A percentile compares a stretch with the other conserved stretches of the same genome.
Conservation (phyloP, 2,888 invertebrate genomes). For the Oscheius sp. region DNA sequence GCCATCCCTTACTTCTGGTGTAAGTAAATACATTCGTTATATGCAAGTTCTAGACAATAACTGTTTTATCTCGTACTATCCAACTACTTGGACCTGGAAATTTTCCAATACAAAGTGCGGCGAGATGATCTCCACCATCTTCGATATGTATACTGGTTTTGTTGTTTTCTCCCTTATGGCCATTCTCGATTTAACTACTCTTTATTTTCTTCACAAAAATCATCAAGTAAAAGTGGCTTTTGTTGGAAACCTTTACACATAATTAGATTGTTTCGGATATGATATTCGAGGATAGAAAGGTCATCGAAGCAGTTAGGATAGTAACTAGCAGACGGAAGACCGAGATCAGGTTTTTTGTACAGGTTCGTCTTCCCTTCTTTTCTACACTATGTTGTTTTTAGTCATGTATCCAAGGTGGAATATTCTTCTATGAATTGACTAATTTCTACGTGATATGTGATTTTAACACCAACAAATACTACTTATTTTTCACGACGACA, state of each 20-base stretch:
- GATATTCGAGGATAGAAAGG: slow-evolving; percentile 3
- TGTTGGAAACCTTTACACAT: background rate
- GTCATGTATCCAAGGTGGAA: slow-evolving; percentile 41
- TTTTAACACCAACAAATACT: slow-evolving; percentile 37
- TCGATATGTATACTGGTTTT: slow-evolving; percentile 48
- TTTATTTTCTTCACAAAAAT: slow-evolving; percentile 35
- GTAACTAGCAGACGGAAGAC: slow-evolving; percentile 29
- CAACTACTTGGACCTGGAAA: slow-evolving; percentile 41
- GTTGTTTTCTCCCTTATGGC: slow-evolving; percentile 42
- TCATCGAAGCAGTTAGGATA: background rate
- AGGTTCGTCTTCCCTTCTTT: background rate
- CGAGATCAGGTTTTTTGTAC: slow-evolving; percentile 47
- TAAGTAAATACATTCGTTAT: background rate
- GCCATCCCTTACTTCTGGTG: slow-evolving; percentile 48
- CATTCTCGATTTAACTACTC: slow-evolving; percentile 40
- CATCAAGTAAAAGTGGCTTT: slow-evolving; percentile 17
- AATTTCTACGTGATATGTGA: slow-evolving; percentile 46
- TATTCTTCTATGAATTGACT: slow-evolving; percentile 50
- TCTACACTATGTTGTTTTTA: slow-evolving; percentile 8
- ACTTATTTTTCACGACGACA: slow-evolving; percentile 40
- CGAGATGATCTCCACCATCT: slow-evolving; percentile 39
- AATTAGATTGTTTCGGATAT: background rate
- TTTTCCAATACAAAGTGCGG: slow-evolving; percentile 45
- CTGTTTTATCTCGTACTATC: slow-evolving; percentile 42
- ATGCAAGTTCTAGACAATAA: slow-evolving; percentile 31